phyloP scores from a whole-genome alignment of 64 coral and sea anemone species.

The Porites australiensis region DNA sequence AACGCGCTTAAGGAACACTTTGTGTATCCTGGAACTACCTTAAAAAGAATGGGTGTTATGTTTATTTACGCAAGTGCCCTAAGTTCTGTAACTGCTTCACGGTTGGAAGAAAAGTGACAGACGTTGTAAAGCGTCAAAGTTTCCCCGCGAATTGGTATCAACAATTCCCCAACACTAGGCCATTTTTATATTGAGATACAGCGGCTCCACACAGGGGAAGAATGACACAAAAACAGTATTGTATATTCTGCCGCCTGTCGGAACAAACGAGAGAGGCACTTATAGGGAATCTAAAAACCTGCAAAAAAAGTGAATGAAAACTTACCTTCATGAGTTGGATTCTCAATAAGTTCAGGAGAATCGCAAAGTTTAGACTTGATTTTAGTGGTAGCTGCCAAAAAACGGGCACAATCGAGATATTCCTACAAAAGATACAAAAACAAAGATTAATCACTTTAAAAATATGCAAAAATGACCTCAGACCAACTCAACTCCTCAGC shows the following conservation, averaged over 20 bases:
- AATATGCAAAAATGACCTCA: neutral
- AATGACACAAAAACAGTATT: neutral
- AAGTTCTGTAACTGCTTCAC: neutral
- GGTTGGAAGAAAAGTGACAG: neutral
- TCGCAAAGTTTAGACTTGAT: slow-evolving; percentile 33
- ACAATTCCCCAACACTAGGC: slow-evolving; percentile 1
- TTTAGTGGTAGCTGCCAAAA: slow-evolving; percentile 38
- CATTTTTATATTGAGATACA: slow-evolving; percentile 21
- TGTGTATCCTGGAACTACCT: neutral
- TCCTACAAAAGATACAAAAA: slow-evolving; percentile 16
- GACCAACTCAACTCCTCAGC: neutral
- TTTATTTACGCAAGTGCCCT: neutral
- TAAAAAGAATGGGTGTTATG: neutral
- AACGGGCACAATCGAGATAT: slow-evolving; percentile 21
- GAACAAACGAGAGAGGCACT: neutral
- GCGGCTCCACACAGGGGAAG: neutral
- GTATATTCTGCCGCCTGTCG: neutral
- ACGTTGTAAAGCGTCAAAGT: neutral
- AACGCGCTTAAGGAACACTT: neutral
- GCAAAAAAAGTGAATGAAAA: neutral
- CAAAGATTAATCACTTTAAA: slow-evolving; percentile 21
- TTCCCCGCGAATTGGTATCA: neutral
- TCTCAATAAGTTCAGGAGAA: slow-evolving; percentile 11
- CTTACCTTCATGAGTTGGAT: slow-evolving; percentile 51
- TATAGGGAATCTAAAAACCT: neutral